Evolutionary conservation across 2,888 invertebrate genomes (phyloP), one percentile per base, ranked within the genome.

Genomic region (Eurois occulta): DNA sequence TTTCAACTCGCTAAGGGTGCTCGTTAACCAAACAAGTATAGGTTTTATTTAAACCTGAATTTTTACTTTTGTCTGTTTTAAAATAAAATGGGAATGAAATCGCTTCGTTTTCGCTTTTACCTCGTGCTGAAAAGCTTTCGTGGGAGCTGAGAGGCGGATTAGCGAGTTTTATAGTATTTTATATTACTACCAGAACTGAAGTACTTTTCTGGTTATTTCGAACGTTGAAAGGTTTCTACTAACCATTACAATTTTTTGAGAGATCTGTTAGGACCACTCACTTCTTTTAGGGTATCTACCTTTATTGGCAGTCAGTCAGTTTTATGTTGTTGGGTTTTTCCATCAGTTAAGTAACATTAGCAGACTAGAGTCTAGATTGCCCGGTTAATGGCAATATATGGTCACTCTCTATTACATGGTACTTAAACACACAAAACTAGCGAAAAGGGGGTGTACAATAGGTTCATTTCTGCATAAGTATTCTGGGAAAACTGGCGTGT

Each of bases 161-260:
- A 80, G 67, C 46, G 10, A n/a, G 35, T 71, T 82, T 76, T 69
- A 77, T 62, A 71, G 71, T 67, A 68, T 77, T 76, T 58, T 67
- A 67, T 75, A 75, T 46, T 48, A 41, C 68, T 1, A 32, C 18
- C 3, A 67, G 58, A 65, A 55, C 28, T 69, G 43, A 60, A 21
- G 69, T 58, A 65, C 48, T 74, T 65, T 48, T 64, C 67, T 81
- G 64, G 58, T 52, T 52, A 24, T 35, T 75, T 24, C 18, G 1
- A 35, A 28, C 32, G n/a, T 41, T 60, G 58, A 68, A 62, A 64
- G 68, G 46, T 52, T 69, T 7, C 13, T 62, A 10, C 38, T 77
- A n/a, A n/a, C n/a, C n/a, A n/a, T n/a, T n/a, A n/a, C 5, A 24
- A n/a, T 73, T 35, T 58, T 35, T 58, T 16, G 35, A 32, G 60